phyloP scores from a whole-genome alignment of 2,113 vertebrate genomes.

The Cricetomys ansorgei region DNA sequence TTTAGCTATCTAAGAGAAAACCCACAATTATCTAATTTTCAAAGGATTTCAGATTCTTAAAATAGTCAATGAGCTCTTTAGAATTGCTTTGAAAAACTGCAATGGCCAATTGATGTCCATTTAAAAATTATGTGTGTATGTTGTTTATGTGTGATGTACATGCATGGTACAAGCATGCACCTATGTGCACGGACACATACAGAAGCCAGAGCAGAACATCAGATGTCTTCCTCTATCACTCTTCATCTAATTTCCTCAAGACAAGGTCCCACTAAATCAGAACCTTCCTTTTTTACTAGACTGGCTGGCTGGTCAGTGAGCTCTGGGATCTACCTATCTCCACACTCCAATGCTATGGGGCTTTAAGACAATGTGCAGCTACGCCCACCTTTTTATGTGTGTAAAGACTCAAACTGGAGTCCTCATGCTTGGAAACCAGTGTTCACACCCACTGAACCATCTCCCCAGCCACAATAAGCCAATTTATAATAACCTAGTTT shows the following conservation, averaged over 20 bases:
- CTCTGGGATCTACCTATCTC: background rate
- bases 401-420: background rate
- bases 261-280: background rate
- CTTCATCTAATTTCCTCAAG: background rate
- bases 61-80: slow-evolving; percentile 33
- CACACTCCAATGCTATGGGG: background rate
- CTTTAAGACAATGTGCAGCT: background rate
- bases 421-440: background rate
- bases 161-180: background rate
- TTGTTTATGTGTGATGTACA: background rate
- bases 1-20: background rate
- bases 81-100: slow-evolving; percentile 10
- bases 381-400: background rate
- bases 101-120: background rate
- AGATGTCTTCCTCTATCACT: background rate
- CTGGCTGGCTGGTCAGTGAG: background rate
- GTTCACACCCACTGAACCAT: background rate
- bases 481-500: slow-evolving; percentile 43
- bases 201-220: background rate
- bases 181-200: background rate
- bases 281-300: background rate
- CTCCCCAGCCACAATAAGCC: background rate
- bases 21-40: slow-evolving; percentile 27
- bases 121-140: slow-evolving; percentile 9
- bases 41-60: slow-evolving; percentile 18